Conservation (phyloP, 2,113 vertebrate species). For the Balaenoptera acutorostrata region DNA sequence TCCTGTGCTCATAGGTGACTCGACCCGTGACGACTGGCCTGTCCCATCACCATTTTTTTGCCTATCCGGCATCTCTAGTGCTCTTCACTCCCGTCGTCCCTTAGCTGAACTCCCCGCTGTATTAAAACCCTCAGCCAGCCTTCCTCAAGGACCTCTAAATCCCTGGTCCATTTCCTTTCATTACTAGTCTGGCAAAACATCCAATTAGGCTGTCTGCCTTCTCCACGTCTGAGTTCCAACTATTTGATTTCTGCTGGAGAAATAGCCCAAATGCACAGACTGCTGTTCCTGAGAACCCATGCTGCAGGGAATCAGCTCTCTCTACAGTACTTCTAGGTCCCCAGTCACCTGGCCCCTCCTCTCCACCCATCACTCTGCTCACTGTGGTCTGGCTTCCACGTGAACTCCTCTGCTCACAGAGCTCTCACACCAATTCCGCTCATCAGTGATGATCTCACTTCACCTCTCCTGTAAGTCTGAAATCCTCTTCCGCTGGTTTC, state of each 20-base stretch:
- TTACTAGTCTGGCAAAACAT: neutral
- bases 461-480: neutral
- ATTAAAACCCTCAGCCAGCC: neutral
- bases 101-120: neutral
- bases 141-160: neutral
- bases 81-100: neutral
- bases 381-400: neutral
- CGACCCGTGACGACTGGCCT: accelerated
- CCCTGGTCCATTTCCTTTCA: neutral
- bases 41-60: accelerated
- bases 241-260: neutral
- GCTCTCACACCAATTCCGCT: neutral
- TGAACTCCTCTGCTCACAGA: neutral
- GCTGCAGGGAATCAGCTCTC: neutral
- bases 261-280: neutral
- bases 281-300: neutral
- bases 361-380: accelerated
- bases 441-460: neutral
- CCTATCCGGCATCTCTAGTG: neutral
- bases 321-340: accelerated
- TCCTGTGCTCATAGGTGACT: accelerated
- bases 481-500: neutral
- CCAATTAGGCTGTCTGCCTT: neutral
- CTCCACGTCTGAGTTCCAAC: neutral
- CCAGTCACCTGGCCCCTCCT: no score